Base-by-base conservation (phyloP, 2,797 vertebrate genomes). In the Oreonectes daqikongensis region DNA sequence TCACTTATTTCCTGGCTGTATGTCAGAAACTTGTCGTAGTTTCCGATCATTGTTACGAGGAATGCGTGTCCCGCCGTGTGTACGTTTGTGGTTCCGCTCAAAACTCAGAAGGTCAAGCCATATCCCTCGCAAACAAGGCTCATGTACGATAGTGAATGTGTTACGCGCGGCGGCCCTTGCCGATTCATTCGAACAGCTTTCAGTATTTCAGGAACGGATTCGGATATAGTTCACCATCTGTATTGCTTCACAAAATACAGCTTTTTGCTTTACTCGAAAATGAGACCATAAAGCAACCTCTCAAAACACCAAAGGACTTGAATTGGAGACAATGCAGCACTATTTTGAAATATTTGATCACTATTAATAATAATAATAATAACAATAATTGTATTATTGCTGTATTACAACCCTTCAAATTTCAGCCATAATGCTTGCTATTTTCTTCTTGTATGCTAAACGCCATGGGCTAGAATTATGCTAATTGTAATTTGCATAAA, bases 1-100 rank as follows among this genome's bases (percentile, higher is more conserved):
- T 86, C 78, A 63, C 70, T 57, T 83, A 85, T 89, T 90, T 87
- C 72, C 68, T 84, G 83, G 75, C 77, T 89, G 89, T 84, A 52
- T 86, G 69, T 79, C 77, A 76, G 69, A 79, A 76, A 50, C 52
- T 40, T 65, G 17, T n/a, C n/a, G n/a, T 69, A 32, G 65, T 69
- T 55, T 72, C 46, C 48, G 48, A 61, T 76, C 66, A 18, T 79
- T 75, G 66, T 79, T 75, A 70, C 68, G 42, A 65, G 42, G 46
- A 66, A 53, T 70, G 55, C 72, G 66, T 81, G 61, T 81, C 46
- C 38, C 35, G 1, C 32, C 7, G 42, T 14, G 12, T 42, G 2
- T 53, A 32, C 22, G 24, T 69, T 77, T 22, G 42, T 69, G 42
- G 42, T 79, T 69, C 81, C 40, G 66, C 74, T 69, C 55, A 57